Evolutionary conservation across 2,113 vertebrate genomes (phyloP).

Genomic region (Strix uralensis): DNA sequence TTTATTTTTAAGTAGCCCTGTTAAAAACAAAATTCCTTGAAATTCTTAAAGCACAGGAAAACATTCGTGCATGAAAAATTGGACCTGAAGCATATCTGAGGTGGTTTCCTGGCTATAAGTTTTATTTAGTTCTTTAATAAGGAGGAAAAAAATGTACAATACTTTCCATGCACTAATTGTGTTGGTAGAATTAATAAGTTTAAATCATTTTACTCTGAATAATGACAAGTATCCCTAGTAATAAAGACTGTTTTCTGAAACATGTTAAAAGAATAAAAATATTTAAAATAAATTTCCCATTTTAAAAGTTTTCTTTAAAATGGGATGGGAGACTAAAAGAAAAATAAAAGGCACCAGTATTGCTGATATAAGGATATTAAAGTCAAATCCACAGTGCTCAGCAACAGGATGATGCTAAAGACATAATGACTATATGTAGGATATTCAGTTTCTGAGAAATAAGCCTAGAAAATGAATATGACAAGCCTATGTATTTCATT

Average conservation of each 20-base stretch:
- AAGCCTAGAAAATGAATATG: neutral
- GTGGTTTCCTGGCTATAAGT: neutral
- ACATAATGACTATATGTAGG: neutral
- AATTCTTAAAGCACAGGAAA: neutral
- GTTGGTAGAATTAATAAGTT: neutral
- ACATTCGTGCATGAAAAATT: fast-evolving
- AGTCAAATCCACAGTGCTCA: neutral
- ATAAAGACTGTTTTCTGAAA: neutral
- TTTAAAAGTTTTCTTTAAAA: neutral
- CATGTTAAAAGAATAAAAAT: neutral
- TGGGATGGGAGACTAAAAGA: neutral
- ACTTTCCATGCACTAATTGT: neutral
- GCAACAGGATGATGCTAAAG: neutral
- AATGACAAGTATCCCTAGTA: neutral
- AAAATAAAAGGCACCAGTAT: neutral
- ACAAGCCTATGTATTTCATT: neutral
- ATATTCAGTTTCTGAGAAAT: neutral
- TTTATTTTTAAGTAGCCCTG: neutral
- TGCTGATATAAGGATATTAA: neutral
- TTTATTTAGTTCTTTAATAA: neutral
- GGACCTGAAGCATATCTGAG: neutral
- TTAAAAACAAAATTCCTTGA: neutral
- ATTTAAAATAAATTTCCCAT: neutral
- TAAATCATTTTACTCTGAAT: neutral
- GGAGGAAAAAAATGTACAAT: neutral